Percentiles rank a stretch among this genome's conserved stretches.
Conservation (phyloP, 2,797 vertebrate genomes). For the Sebastes wilsoni region DNA sequence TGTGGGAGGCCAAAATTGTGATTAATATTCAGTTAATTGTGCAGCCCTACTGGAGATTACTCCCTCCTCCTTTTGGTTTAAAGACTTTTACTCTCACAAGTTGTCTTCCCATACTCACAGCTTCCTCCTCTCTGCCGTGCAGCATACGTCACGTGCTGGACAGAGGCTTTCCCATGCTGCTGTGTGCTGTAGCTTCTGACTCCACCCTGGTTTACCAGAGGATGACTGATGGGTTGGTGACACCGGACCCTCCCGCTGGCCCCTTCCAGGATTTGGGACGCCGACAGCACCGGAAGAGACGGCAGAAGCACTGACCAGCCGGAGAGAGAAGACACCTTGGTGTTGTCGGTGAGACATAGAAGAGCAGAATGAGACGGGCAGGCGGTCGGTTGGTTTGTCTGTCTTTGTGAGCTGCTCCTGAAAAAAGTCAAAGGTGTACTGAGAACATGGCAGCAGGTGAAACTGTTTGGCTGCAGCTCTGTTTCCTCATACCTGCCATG, state of each 20-base stretch:
- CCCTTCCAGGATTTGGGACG: constrained; percentile 78
- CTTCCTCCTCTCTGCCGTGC: neutral
- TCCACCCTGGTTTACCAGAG: constrained; percentile 96
- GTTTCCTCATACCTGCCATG: neutral
- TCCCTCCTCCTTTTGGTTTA: neutral
- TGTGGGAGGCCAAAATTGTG: too few relatives aligned
- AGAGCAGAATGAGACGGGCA: neutral
- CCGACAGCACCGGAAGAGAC: constrained; percentile 84
- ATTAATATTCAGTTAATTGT: too few relatives aligned
- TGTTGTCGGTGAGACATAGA: neutral
- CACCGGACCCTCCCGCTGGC: constrained; percentile 88
- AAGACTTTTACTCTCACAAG: neutral
- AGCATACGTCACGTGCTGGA: constrained; percentile 76
- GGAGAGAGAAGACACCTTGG: too few relatives aligned
- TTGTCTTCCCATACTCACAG: too few relatives aligned
- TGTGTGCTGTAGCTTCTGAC: constrained; percentile 93
- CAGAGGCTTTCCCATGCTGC: constrained; percentile 79
- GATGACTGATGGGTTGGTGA: constrained; percentile 88
- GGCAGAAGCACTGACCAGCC: constrained; percentile 66
- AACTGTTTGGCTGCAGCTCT: neutral
- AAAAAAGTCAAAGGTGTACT: neutral
- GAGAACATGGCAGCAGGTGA: neutral
- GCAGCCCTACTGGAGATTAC: too few relatives aligned
- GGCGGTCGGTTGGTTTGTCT: neutral
- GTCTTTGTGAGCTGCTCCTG: neutral